Percentiles rank a stretch among this genome's conserved stretches.
These are phyloP conservation scores for Podarcis muralis DNA, from an alignment of 2,113 vertebrate species.

Conservation along the genomic window DNA sequence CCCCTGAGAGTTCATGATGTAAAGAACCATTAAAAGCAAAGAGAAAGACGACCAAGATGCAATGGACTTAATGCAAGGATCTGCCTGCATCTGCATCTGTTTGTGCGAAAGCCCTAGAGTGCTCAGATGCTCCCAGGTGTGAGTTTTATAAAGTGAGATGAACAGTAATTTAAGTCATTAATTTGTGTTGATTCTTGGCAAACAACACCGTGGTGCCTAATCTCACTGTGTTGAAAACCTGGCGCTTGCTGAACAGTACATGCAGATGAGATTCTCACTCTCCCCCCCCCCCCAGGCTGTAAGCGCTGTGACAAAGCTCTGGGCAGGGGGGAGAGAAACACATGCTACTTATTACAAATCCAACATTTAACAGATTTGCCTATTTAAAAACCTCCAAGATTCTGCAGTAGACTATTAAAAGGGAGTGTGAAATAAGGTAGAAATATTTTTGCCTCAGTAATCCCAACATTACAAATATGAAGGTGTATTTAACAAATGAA, in stretches of 20 bases:
- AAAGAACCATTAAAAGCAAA: conserved; percentile 42
- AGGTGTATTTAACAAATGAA: background rate
- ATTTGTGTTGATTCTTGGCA: conserved; percentile 71
- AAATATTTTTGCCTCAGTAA: conserved; percentile 46
- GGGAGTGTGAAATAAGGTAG: conserved; percentile 7
- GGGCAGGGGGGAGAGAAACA: conserved; percentile 22
- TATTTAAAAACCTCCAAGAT: conserved; percentile 31
- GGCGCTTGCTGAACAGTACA: conserved; percentile 34
- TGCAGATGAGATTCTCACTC: conserved; percentile 50
- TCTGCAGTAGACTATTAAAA: conserved; percentile 46
- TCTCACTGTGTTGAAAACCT: conserved; percentile 42
- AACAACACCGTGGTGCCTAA: conserved; percentile 60
- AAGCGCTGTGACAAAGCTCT: conserved; percentile 22
- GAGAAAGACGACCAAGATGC: conserved; percentile 50
- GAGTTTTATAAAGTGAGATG: conserved; percentile 74
- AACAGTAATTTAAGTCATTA: conserved; percentile 74
- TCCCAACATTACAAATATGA: conserved; percentile 18
- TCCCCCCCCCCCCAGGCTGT: conserved; percentile 6
- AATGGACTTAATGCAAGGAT: conserved; percentile 59
- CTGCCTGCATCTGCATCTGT: conserved; percentile 69
- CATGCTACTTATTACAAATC: conserved; percentile 53
- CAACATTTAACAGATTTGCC: conserved; percentile 42
- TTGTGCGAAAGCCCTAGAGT: conserved; percentile 68
- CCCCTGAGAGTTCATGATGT: conserved; percentile 67
- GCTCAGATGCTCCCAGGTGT: conserved; percentile 71